Percentiles rank a stretch among this genome's conserved stretches.
These are phyloP conservation scores for Trematomus bernacchii DNA, from an alignment of 2,797 vertebrate species.

Conservation along the genomic window DNA sequence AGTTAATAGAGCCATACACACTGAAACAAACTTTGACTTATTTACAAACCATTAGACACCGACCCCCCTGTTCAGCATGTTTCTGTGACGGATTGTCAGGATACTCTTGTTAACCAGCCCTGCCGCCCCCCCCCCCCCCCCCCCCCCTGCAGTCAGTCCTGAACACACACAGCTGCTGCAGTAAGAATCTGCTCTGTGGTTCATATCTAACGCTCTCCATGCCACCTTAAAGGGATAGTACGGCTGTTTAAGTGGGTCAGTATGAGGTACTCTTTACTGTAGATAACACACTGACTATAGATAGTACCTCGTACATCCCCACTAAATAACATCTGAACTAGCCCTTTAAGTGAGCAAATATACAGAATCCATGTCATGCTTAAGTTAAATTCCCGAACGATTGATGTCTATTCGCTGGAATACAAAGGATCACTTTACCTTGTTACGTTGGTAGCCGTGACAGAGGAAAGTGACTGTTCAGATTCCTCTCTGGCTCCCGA, in stretches of 20 bases:
- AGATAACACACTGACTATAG: no score
- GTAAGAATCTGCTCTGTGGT: conserved; percentile 56
- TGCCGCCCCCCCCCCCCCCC: background rate
- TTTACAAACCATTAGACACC: no score
- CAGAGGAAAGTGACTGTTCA: background rate
- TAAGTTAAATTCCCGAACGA: conserved; percentile 10
- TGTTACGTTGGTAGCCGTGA: background rate
- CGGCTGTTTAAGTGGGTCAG: no score
- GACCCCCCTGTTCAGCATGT: background rate
- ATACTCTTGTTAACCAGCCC: background rate
- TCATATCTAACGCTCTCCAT: conserved; percentile 6
- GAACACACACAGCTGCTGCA: conserved; percentile 54
- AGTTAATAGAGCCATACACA: no score
- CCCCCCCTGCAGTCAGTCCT: conserved; percentile 31
- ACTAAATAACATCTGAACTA: no score
- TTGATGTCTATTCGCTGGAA: background rate
- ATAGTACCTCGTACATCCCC: no score
- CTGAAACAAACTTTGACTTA: no score
- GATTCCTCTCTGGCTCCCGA: background rate
- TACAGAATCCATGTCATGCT: background rate
- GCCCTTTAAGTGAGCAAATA: background rate
- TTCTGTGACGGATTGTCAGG: conserved; percentile 12
- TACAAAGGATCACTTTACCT: background rate
- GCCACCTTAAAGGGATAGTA: background rate
- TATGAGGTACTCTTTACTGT: no score